Base-by-base conservation (phyloP, 1,140 invertebrate species). In the Sitobion miscanthi region DNA sequence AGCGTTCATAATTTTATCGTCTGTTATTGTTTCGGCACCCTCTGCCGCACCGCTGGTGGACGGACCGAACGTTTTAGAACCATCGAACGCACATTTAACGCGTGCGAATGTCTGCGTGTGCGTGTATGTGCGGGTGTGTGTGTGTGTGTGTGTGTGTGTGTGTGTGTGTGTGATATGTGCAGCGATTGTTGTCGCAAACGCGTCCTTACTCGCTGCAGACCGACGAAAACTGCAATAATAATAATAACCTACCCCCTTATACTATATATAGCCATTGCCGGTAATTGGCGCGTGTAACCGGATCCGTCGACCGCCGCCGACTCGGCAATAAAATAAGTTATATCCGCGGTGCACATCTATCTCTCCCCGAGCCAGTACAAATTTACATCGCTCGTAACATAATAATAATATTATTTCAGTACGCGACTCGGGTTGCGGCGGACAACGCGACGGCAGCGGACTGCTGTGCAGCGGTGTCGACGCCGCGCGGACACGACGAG, bases 221-320 rank as follows among this genome's bases (percentile, higher is more conserved):
- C 20, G 8, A 47, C 38, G 42, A 86, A 86, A 86, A 86, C 49
- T 52, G 49, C 42, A 86, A 17, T 7, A 86, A 47, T 7, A 86
- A 47, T 85, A 85, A 83, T 38, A 42, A 21, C 82, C 35, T 38
- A 69, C 30, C 62, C 25, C 62, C 62, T 42, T 4, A 42, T 35
- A 35, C 30, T 14, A 30, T 30, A 62, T 62, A 25, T 62, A n/a
- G 62, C 5, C 62, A 5, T 77, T 77, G 30, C 42, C 45, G 85
- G 85, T 86, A 86, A 86, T 86, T 47, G 85, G 85, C 88, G 88
- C 88, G 88, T 89, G 88, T 89, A 89, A 89, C 35, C 88, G 88
- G 49, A 89, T 89, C 47, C 88, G 8, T 21, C 49, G 88, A 38
- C 49, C 35, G 20, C 62, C 30, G 62, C 30, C n/a, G 62, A 77